Evolutionary conservation across 1,140 invertebrate species (phyloP).

Genomic region (Teleogryllus occipitalis): DNA sequence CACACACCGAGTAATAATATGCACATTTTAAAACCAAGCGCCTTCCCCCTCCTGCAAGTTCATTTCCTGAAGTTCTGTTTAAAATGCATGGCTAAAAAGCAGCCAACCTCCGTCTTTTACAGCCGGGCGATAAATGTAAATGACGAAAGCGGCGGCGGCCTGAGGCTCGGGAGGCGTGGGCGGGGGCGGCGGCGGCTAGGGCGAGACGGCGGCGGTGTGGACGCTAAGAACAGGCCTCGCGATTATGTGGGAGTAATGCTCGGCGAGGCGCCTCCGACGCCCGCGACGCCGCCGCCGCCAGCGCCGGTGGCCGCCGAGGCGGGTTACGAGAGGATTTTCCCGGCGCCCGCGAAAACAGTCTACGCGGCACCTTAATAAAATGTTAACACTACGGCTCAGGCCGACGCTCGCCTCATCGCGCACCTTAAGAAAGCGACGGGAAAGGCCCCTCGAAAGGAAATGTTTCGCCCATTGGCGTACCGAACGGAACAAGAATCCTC

Average conservation of each 20-base stretch:
- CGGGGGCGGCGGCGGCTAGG: not conserved
- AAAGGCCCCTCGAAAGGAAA: too few species aligned
- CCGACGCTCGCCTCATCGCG: too few species aligned
- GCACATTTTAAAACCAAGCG: not conserved
- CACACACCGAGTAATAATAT: not conserved
- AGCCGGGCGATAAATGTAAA: not conserved
- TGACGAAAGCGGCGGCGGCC: not conserved
- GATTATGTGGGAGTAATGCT: not conserved
- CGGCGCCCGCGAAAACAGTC: too few species aligned
- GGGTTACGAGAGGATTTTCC: too few species aligned
- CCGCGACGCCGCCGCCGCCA: too few species aligned
- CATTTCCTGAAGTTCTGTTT: not conserved
- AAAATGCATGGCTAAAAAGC: slow-evolving; percentile 1
- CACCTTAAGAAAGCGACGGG: too few species aligned
- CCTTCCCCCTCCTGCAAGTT: not conserved
- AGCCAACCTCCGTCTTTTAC: not conserved
- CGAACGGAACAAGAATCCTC: too few species aligned
- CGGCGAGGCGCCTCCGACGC: too few species aligned
- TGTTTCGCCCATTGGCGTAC: too few species aligned
- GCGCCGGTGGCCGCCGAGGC: too few species aligned
- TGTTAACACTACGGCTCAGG: not conserved
- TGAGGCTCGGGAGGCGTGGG: too few species aligned
- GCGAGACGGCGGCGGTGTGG: too few species aligned
- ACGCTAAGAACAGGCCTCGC: not conserved
- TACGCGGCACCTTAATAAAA: not conserved